These are phyloP conservation scores for Brachylomia viminalis DNA, from an alignment of 2,888 invertebrate species.

Conservation along the genomic window DNA sequence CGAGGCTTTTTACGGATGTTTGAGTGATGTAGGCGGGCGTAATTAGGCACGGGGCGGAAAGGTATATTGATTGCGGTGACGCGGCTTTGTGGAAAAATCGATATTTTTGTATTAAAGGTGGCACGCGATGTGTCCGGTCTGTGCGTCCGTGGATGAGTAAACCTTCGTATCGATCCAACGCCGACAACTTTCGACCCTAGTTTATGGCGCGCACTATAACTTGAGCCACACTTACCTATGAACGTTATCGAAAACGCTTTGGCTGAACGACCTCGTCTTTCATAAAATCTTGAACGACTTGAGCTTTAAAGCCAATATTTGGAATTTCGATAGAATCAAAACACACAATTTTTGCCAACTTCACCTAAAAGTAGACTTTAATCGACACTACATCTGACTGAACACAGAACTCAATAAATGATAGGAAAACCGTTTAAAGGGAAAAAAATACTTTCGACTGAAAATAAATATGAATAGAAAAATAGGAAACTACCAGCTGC, in stretches of 20 bases:
- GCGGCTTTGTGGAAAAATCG: slow-evolving; percentile 89
- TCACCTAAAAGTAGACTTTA: slow-evolving; percentile 9
- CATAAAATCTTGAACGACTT: slow-evolving; percentile 72
- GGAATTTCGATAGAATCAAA: slow-evolving; percentile 32
- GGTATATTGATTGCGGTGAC: slow-evolving; percentile 91
- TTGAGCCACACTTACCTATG: slow-evolving; percentile 77
- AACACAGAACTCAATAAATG: slow-evolving; percentile 1
- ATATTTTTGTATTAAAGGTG: slow-evolving; percentile 90
- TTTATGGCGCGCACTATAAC: slow-evolving; percentile 84
- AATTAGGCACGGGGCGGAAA: slow-evolving; percentile 90
- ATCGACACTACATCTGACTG: slow-evolving; percentile 3
- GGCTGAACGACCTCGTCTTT: slow-evolving; percentile 70
- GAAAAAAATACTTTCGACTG: neutral
- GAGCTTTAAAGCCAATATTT: slow-evolving; percentile 54
- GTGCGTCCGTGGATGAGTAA: slow-evolving; percentile 86
- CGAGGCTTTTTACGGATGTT: slow-evolving; percentile 86
- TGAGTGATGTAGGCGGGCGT: slow-evolving; percentile 89
- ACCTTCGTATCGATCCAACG: slow-evolving; percentile 85
- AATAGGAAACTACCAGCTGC: neutral
- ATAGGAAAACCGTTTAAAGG: neutral
- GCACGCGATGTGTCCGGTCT: slow-evolving; percentile 89
- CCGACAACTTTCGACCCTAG: slow-evolving; percentile 84
- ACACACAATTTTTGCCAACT: slow-evolving; percentile 33
- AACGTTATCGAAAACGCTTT: slow-evolving; percentile 74
- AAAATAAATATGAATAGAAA: neutral